Evolutionary conservation across 2,888 invertebrate genomes (phyloP).

Genomic region (Calameuta filiformis): DNA sequence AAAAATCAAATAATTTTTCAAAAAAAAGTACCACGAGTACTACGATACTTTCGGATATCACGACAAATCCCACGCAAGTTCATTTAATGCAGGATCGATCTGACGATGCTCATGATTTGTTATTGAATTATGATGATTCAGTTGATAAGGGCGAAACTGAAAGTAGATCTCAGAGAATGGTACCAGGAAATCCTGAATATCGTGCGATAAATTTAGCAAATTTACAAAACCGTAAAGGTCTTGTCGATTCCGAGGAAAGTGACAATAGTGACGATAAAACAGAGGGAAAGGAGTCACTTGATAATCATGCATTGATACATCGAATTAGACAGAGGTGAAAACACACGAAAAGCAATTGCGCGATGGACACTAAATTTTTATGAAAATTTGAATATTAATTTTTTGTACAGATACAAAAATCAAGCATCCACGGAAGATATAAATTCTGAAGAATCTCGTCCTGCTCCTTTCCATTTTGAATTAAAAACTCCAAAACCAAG

Average conservation of each 20-base stretch:
- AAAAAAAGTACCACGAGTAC: slow-evolving; percentile 25
- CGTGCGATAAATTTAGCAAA: slow-evolving; percentile 52
- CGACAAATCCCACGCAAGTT: slow-evolving; percentile 23
- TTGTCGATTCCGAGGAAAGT: slow-evolving; percentile 38
- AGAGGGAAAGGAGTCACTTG: slow-evolving; percentile 44
- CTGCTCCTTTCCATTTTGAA: slow-evolving; percentile 68
- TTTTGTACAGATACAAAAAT: slow-evolving; percentile 40
- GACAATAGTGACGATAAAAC: slow-evolving; percentile 29
- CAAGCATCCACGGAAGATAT: slow-evolving; percentile 41
- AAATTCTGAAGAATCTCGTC: slow-evolving; percentile 65
- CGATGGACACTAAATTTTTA: neutral
- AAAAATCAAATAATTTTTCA: slow-evolving; percentile 37
- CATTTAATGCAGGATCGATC: slow-evolving; percentile 50
- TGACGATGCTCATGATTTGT: slow-evolving; percentile 25
- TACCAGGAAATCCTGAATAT: slow-evolving; percentile 32
- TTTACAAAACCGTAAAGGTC: slow-evolving; percentile 44
- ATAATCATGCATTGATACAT: slow-evolving; percentile 60
- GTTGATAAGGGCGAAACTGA: slow-evolving; percentile 13
- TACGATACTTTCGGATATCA: slow-evolving; percentile 15
- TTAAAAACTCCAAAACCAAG: slow-evolving; percentile 55
- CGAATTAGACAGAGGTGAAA: slow-evolving; percentile 53
- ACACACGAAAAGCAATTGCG: too few species aligned
- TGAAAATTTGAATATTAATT: too few species aligned
- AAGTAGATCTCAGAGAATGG: slow-evolving; percentile 17
- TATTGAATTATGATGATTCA: neutral